These are phyloP conservation scores for Deladenus siricidicola DNA, from an alignment of 2,888 invertebrate species.

Conservation along the genomic window DNA sequence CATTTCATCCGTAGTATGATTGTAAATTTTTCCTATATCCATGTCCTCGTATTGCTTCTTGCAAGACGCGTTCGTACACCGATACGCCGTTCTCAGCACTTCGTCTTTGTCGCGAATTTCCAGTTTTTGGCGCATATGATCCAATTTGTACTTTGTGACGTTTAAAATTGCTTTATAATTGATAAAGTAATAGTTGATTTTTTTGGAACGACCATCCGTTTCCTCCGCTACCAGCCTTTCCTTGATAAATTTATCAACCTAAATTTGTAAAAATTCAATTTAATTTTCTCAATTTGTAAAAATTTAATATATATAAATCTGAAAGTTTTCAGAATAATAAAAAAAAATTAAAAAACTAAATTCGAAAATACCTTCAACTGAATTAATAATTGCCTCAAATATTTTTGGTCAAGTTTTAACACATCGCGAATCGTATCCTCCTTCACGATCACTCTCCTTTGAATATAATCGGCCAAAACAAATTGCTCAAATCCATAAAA, in stretches of 20 bases:
- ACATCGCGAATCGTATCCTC: constrained; percentile 47
- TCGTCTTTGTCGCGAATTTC: constrained; percentile 47
- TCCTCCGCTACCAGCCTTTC: constrained; percentile 45
- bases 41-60: constrained; percentile 40
- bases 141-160: constrained; percentile 52
- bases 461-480: constrained; percentile 48
- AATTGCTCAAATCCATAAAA: constrained; percentile 42
- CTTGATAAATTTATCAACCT: constrained; percentile 50
- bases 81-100: constrained; percentile 42
- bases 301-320: neutral
- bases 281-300: no score
- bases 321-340: neutral
- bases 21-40: constrained; percentile 40
- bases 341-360: neutral
- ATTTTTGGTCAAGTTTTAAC: constrained; percentile 43
- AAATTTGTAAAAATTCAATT: constrained; percentile 3
- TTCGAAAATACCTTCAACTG: constrained; percentile 25
- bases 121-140: constrained; percentile 51
- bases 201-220: constrained; percentile 26
- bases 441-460: constrained; percentile 44
- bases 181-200: constrained; percentile 50
- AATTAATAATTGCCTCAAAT: constrained; percentile 33
- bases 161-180: constrained; percentile 52
- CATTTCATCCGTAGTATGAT: constrained; percentile 32
- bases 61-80: constrained; percentile 36